Conservation (phyloP, 2,888 invertebrate species). For the Microchrysa polita region DNA sequence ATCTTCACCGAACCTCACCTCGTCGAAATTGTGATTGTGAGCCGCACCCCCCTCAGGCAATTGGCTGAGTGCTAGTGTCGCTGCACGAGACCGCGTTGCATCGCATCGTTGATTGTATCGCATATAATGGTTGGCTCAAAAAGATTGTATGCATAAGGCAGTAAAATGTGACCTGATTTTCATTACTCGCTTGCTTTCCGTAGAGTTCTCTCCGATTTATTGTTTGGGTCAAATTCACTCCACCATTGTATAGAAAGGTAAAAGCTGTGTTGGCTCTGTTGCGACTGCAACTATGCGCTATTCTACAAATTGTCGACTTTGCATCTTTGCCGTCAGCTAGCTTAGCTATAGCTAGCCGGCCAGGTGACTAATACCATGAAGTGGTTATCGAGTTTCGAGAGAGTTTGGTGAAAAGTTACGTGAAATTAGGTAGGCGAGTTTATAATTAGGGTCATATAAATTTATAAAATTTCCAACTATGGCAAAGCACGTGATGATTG, state of each 20-base stretch:
- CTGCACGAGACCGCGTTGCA: constrained; percentile 13
- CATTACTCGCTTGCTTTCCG: constrained; percentile 35
- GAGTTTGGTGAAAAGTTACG: constrained; percentile 23
- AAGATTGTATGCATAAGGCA: constrained; percentile 29
- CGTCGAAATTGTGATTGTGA: background rate
- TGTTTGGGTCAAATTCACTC: constrained; percentile 33
- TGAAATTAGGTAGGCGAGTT: constrained; percentile 31
- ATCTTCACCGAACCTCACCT: constrained; percentile 27
- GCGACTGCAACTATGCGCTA: background rate
- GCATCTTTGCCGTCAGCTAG: background rate
- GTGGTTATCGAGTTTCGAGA: constrained; percentile 15
- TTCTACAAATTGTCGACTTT: background rate
- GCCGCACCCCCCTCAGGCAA: background rate
- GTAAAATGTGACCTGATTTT: constrained; percentile 39
- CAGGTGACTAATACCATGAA: background rate
- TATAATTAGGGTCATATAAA: constrained; percentile 35
- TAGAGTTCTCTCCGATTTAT: constrained; percentile 36
- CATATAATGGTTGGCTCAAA: background rate
- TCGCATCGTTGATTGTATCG: constrained; percentile 3
- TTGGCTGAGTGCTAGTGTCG: background rate
- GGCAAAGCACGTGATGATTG: constrained; percentile 14
- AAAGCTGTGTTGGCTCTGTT: constrained; percentile 16
- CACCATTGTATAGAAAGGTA: constrained; percentile 41
- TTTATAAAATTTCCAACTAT: constrained; percentile 13
- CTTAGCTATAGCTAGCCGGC: too few species aligned